Evolutionary conservation across 2,113 vertebrate species (phyloP), one percentile per base, ranked within the genome.

Genomic region (Hippocampus mohnikei): DNA sequence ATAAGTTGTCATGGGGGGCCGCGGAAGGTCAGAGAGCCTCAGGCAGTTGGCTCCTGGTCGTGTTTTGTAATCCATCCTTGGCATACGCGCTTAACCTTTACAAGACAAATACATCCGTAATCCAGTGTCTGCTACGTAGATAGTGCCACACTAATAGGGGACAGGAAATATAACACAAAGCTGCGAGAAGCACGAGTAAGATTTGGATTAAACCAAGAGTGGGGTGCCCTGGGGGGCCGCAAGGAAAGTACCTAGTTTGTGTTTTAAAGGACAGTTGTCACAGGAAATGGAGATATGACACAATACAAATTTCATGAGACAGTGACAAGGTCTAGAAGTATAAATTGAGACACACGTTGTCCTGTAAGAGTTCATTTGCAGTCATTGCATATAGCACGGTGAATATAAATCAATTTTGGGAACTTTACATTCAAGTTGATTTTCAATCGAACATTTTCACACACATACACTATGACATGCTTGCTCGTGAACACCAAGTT

Each of bases 41-140:
- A 10, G 27, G 46, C 65, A 37, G 27, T 52, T 21, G 27, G 16
- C 65, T 67, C 37, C 66, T n/a, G 48, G 20, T 53, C 48, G n/a
- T 53, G 66, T 53, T 50, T 67, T 65, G 48, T 67, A 53, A 37
- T 67, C 46, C 66, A 37, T 52, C 27, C 46, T 67, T 52, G 25
- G 25, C 23, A 52, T 20, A 46, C 44, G 16, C 25, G 33, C 44
- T 65, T 65, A 66, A 50, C 44, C 23, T 66, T 52, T 52, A 67
- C 65, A 67, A 33, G 27, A 21, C 27, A 33, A 33, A 67, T 67
- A 67, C 48, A 29, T 67, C 16, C 21, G 18, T 37, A 67, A 29
- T 53, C 48, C 29, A 33, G 21, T 12, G 23, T 48, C 65, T 67
- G 48, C 16, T 52, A 37, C 27, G 33, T 46, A 65, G 48, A 53